Evolutionary conservation across 2,113 vertebrate genomes (phyloP).

Genomic region (Halcyon senegalensis): DNA sequence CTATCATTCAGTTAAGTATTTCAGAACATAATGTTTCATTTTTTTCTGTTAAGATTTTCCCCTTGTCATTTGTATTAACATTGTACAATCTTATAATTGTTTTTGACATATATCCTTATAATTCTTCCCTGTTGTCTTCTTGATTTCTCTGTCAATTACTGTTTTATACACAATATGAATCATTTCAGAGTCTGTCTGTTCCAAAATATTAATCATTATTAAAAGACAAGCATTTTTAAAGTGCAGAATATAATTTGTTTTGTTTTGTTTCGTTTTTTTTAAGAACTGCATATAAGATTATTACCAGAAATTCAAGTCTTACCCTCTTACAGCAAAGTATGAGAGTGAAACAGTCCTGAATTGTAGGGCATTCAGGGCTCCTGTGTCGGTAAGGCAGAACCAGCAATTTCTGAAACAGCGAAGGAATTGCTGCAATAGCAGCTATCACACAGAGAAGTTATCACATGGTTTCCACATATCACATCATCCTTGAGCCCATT

Average conservation of each 20-base stretch:
- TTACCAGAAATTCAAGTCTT: not conserved
- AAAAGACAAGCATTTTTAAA: not conserved
- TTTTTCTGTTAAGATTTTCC: slow-evolving; percentile 10
- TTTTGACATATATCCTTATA: slow-evolving; percentile 44
- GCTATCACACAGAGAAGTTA: not conserved
- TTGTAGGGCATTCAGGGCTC: not conserved
- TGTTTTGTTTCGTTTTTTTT: not conserved
- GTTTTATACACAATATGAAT: not conserved
- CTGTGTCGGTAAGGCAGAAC: not conserved
- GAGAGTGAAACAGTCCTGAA: not conserved
- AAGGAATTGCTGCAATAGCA: not conserved
- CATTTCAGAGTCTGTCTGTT: not conserved
- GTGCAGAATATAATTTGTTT: not conserved
- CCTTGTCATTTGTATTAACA: slow-evolving; percentile 9
- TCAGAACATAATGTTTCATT: slow-evolving; percentile 18
- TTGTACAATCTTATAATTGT: not conserved
- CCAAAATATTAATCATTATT: not conserved
- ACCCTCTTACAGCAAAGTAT: not conserved
- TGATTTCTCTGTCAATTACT: slow-evolving; percentile 30
- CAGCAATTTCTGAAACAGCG: not conserved
- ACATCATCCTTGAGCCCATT: not conserved
- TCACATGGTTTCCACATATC: not conserved
- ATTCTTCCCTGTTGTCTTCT: not conserved
- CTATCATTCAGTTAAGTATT: not conserved
- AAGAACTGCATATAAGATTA: not conserved